Base-by-base conservation (phyloP, 1,140 invertebrate genomes). In the Ooceraea biroi region DNA sequence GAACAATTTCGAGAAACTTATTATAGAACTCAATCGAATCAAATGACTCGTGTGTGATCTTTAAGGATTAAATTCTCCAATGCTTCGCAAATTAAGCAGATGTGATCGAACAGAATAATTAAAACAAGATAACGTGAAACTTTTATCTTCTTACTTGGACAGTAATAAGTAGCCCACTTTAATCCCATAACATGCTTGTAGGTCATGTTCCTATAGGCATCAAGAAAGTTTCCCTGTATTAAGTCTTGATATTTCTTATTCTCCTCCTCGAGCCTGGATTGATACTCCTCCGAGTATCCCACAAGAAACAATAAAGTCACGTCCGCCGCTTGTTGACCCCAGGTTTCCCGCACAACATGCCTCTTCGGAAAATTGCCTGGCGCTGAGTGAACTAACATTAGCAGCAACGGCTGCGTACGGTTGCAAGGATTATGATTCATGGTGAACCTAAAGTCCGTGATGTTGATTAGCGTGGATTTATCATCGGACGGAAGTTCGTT, bases 141-240 rank as follows among this genome's bases (percentile, higher is more conserved):
- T 19, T 30, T 4, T 19, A 57, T n/a, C n/a, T n/a, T n/a, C 87
- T 92, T 92, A 94, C 94, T 92, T 68, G 95, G 93, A 93, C 96
- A 97, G 93, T 96, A 95, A 90, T 96, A 96, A 7, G 96, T 95
- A 57, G 96, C 95, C 96, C 97, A 98, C 91, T 97, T 97, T n/a
- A 98, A 95, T 0, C 95, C 96, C 96, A 97, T 97, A 4, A 97
- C 96, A 93, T 98, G 97, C 93, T 98, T 98, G 90, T 98, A 97
- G 1, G 97, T 98, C 93, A 98, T 95, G 94, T 98, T 98, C 83
- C 96, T 95, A 91, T 98, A 98, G 44, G 95, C 95, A 94, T 98
- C 98, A 10, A 95, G 76, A 92, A 98, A 98, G 87, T 96, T 96
- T 30, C 97, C 97, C 93, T 98, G 97, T 30, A 98, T 95, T 73